phyloP scores from a whole-genome alignment of 2,888 invertebrate genomes.

The Leucophora obtusa region DNA sequence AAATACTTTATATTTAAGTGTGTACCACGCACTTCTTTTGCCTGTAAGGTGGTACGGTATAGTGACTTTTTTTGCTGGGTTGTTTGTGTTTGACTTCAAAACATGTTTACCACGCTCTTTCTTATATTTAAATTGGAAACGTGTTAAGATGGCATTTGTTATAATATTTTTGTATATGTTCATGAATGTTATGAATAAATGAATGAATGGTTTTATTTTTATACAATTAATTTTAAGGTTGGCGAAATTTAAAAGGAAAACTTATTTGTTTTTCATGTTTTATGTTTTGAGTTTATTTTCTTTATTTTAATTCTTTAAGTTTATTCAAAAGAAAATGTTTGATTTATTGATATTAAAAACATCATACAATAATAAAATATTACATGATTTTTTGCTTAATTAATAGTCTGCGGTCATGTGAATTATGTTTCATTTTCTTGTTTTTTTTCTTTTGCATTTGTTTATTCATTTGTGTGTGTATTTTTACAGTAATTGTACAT shows the following conservation, averaged over 20 bases:
- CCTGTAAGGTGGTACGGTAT: no score
- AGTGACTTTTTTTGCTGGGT: no score
- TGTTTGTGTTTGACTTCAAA: background rate
- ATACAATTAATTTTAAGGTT: no score
- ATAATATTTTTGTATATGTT: background rate
- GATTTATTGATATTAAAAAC: constrained; percentile 31
- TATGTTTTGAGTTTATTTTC: background rate
- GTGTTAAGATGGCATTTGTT: constrained; percentile 39
- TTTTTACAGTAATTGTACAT: background rate
- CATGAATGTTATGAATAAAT: background rate
- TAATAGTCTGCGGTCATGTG: constrained; percentile 29
- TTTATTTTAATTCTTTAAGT: background rate
- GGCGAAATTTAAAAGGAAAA: no score
- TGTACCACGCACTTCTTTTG: no score
- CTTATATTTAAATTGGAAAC: constrained; percentile 5
- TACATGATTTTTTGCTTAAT: constrained; percentile 22
- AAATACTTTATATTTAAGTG: no score
- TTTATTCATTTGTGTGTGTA: constrained; percentile 4
- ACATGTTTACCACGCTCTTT: background rate
- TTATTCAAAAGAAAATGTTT: constrained; percentile 6
- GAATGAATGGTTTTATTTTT: background rate
- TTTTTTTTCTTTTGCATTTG: constrained; percentile 15
- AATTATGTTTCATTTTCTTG: constrained; percentile 24
- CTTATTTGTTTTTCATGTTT: background rate
- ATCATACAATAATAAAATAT: constrained; percentile 27